Base-by-base conservation (phyloP, 2,797 vertebrate species). In the Otolemur crassicaudatus region DNA sequence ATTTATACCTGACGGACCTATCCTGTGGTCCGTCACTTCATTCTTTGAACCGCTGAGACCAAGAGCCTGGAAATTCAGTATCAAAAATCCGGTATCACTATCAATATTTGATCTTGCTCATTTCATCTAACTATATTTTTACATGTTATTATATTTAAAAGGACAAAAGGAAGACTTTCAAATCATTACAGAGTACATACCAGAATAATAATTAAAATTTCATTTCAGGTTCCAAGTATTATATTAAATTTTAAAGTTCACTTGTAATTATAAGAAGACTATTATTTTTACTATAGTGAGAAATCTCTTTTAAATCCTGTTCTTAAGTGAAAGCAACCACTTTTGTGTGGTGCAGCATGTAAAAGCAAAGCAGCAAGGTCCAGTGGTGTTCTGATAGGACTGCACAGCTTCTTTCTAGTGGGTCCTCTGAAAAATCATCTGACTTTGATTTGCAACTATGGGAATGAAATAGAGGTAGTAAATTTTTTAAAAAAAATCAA, bases 201-300 rank as follows among this genome's bases (percentile, higher is more conserved):
- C 27, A 94, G 34, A 19, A 76, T 88, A 56, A 31, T 90, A 90
- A 89, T 92, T 91, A 60, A 40, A 94, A 81, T 93, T 93, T 97
- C 60, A 87, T 95, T 96, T 92, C n/a, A 93, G 83, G 79, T 61
- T 87, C 22, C 16, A 93, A 94, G 81, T 97, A 93, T 73, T 87
- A 82, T 72, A 87, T 87, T 87, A 94, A 87, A 86, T n/a, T 27
- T 90, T 82, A 70, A 93, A 86, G 23, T 95, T 88, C 87, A 49
- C 43, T 96, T 95, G 65, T 87, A 93, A 84, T 81, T 87, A 65
- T 75, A 86, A 92, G n/a, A 76, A 93, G 27, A 53, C 40, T 89
- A 69, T 94, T 89, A 49, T 7, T 90, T 87, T 92, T 93, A 40
- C 67, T 92, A 16, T 89, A 72, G 13, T 70, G 90, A 85, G 40